phyloP scores from a whole-genome alignment of 1,140 invertebrate species.

The Heliconius nattereri region DNA sequence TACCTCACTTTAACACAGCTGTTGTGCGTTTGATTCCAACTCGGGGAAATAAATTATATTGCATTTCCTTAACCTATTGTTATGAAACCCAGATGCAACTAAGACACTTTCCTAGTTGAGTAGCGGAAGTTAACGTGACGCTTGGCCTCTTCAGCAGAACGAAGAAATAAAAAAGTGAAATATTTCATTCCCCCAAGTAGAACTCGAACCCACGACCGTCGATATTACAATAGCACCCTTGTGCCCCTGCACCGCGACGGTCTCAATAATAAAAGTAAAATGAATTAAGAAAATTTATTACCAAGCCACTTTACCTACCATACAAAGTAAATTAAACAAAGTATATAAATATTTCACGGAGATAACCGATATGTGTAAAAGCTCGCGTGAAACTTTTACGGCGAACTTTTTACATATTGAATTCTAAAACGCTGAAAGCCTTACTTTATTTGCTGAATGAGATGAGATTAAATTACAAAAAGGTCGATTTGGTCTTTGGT shows the following conservation, averaged over 20 bases:
- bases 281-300: not conserved
- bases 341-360: not conserved
- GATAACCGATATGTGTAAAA: slow-evolving; percentile 1
- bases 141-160: not conserved
- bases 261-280: not conserved
- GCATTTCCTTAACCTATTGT: too few species aligned
- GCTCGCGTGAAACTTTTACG: slow-evolving; percentile 3
- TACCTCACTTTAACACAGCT: too few species aligned
- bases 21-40: too few species aligned
- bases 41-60: too few species aligned
- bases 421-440: slow-evolving; percentile 4
- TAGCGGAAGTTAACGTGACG: not conserved
- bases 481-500: not conserved
- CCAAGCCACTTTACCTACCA: not conserved
- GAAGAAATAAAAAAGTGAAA: not conserved
- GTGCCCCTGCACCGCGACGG: too few species aligned
- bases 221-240: too few species aligned
- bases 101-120: not conserved
- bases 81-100: too few species aligned
- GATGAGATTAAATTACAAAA: not conserved
- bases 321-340: slow-evolving; percentile 1
- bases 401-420: slow-evolving; percentile 1
- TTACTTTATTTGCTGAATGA: not conserved
- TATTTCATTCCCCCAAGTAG: too few species aligned
- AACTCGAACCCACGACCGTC: too few species aligned